Conservation (phyloP, 2,113 vertebrate species). For the Oryzias celebensis region DNA sequence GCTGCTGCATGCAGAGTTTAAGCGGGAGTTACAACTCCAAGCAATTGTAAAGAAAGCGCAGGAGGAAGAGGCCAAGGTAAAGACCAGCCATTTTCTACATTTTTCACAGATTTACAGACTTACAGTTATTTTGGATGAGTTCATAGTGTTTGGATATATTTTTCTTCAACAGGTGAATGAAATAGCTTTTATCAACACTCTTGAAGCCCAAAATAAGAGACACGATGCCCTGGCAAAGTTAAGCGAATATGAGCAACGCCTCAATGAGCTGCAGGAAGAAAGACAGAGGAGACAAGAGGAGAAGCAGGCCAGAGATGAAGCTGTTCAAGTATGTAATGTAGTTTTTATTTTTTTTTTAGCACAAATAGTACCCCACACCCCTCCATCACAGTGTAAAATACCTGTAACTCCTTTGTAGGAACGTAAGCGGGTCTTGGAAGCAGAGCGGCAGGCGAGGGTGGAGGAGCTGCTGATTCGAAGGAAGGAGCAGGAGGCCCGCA, state of each 20-base stretch:
- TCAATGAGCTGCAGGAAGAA: slow-evolving; percentile 97
- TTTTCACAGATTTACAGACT: too few relatives aligned
- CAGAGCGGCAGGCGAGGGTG: slow-evolving; percentile 93
- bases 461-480: slow-evolving; percentile 91
- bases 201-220: slow-evolving; percentile 98
- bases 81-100: background rate
- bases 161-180: slow-evolving; percentile 88
- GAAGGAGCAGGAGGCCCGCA: slow-evolving; percentile 93
- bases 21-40: slow-evolving; percentile 94
- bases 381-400: background rate
- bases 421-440: slow-evolving; percentile 91
- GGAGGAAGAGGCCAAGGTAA: slow-evolving; percentile 96
- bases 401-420: slow-evolving; percentile 75
- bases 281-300: slow-evolving; percentile 94
- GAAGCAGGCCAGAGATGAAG: slow-evolving; percentile 96
- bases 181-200: slow-evolving; percentile 97
- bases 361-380: background rate
- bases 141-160: background rate
- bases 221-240: slow-evolving; percentile 95
- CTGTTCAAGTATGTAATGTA: slow-evolving; percentile 86
- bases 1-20: slow-evolving; percentile 93
- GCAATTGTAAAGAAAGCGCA: slow-evolving; percentile 99
- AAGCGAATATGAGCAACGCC: slow-evolving; percentile 94
- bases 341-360: too few relatives aligned
- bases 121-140: too few relatives aligned